Percentiles rank a stretch among this genome's conserved stretches.
phyloP scores from a whole-genome alignment of 2,113 vertebrate genomes.

The Trematomus loennbergii region DNA sequence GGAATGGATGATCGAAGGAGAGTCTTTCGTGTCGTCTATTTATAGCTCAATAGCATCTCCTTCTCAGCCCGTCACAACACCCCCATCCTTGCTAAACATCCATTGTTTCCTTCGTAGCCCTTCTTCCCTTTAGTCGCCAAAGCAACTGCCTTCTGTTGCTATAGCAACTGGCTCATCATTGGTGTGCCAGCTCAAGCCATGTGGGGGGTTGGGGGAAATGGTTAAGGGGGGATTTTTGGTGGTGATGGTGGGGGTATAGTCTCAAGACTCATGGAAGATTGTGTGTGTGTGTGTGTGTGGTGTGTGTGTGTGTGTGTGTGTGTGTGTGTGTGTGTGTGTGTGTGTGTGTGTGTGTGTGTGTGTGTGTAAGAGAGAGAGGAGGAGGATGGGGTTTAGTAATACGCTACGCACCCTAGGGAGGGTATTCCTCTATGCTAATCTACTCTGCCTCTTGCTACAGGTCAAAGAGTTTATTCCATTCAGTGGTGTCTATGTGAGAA shows the following conservation, averaged over 20 bases:
- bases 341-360: neutral
- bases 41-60: slow-evolving; percentile 57
- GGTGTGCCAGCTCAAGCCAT: slow-evolving; percentile 59
- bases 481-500: slow-evolving; percentile 12
- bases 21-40: slow-evolving; percentile 65
- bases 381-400: slow-evolving; percentile 24
- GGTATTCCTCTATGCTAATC: slow-evolving; percentile 26
- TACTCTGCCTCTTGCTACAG: slow-evolving; percentile 11
- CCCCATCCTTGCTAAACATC: slow-evolving; percentile 57
- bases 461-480: slow-evolving; percentile 11
- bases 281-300: slow-evolving; percentile 10
- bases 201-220: slow-evolving; percentile 11
- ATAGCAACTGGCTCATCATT: slow-evolving; percentile 80
- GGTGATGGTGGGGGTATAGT: slow-evolving; percentile 2
- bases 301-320: slow-evolving; percentile 10
- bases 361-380: neutral
- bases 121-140: slow-evolving; percentile 80
- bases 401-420: slow-evolving; percentile 15
- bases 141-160: slow-evolving; percentile 84
- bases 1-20: slow-evolving; percentile 15
- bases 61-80: slow-evolving; percentile 49
- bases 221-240: slow-evolving; percentile 29
- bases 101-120: slow-evolving; percentile 70
- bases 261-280: slow-evolving; percentile 25
- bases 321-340: neutral